phyloP scores from a whole-genome alignment of 2,797 vertebrate genomes.

The Rhyacichthys aspro region DNA sequence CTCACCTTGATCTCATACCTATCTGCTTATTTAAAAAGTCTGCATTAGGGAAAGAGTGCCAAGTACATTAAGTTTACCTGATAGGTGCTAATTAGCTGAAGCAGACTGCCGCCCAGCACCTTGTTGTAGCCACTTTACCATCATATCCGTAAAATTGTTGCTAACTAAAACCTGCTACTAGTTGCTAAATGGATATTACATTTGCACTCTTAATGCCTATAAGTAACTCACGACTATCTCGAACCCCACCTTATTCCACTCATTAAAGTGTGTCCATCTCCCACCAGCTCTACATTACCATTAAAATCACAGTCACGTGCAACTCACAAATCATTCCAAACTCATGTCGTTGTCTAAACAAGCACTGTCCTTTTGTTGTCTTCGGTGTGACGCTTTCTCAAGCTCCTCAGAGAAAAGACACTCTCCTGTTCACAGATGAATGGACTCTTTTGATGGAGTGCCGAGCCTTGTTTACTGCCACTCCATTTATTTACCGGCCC shows the following conservation, averaged over 20 bases:
- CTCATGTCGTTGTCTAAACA: slow-evolving; percentile 79
- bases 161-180: too few relatives aligned
- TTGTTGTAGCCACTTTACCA: too few relatives aligned
- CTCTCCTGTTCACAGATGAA: slow-evolving; percentile 78
- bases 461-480: slow-evolving; percentile 76
- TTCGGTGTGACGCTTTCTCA: slow-evolving; percentile 63
- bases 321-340: slow-evolving; percentile 61
- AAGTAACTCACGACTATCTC: slow-evolving; percentile 34
- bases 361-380: slow-evolving; percentile 66
- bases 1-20: slow-evolving; percentile 50
- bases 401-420: slow-evolving; percentile 72
- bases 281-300: slow-evolving; percentile 57
- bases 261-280: slow-evolving; percentile 54
- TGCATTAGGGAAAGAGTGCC: slow-evolving; percentile 32
- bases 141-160: too few relatives aligned
- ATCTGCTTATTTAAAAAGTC: slow-evolving; percentile 70
- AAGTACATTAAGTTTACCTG: slow-evolving; percentile 12
- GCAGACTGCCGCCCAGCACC: too few relatives aligned
- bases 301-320: slow-evolving; percentile 6
- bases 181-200: too few relatives aligned
- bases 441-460: slow-evolving; percentile 75
- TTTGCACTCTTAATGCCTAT: not conserved
- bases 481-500: slow-evolving; percentile 78
- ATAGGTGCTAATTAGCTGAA: too few relatives aligned
- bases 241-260: slow-evolving; percentile 44